Evolutionary conservation across 2,113 vertebrate species (phyloP).

Genomic region (Arizona elegans): DNA sequence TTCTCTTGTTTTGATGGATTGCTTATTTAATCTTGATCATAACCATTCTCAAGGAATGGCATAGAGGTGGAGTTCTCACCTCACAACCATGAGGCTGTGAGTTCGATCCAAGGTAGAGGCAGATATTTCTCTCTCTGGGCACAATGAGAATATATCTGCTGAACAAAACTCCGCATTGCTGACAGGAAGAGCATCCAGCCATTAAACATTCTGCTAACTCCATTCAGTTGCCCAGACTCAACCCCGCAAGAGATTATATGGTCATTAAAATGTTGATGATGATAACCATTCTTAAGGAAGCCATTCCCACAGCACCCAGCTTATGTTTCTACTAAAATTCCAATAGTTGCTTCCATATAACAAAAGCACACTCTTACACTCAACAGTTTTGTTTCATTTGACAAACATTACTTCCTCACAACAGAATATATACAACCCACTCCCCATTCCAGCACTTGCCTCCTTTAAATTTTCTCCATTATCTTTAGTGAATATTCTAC

Average conservation of each 20-base stretch:
- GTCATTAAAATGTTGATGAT: background rate
- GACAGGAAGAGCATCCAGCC: too few relatives aligned
- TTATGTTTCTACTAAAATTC: background rate
- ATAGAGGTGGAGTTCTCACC: too few relatives aligned
- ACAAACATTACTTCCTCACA: background rate
- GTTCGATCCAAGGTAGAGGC: too few relatives aligned
- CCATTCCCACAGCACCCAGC: background rate
- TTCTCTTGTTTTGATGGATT: background rate
- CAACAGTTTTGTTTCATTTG: background rate
- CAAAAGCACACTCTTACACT: background rate
- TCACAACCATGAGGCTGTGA: too few relatives aligned
- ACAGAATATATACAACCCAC: background rate
- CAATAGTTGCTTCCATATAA: background rate
- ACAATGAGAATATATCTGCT: too few relatives aligned
- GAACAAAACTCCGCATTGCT: too few relatives aligned
- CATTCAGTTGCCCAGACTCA: too few relatives aligned
- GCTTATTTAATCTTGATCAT: background rate
- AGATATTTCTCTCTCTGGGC: too few relatives aligned
- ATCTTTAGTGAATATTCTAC: background rate
- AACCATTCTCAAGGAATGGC: background rate
- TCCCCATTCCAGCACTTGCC: background rate
- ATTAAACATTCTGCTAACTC: too few relatives aligned
- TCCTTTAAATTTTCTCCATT: background rate
- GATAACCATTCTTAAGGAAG: background rate
- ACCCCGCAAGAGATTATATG: too few relatives aligned